Conservation (phyloP, 2,888 invertebrate genomes). For the Arctia plantaginis region DNA sequence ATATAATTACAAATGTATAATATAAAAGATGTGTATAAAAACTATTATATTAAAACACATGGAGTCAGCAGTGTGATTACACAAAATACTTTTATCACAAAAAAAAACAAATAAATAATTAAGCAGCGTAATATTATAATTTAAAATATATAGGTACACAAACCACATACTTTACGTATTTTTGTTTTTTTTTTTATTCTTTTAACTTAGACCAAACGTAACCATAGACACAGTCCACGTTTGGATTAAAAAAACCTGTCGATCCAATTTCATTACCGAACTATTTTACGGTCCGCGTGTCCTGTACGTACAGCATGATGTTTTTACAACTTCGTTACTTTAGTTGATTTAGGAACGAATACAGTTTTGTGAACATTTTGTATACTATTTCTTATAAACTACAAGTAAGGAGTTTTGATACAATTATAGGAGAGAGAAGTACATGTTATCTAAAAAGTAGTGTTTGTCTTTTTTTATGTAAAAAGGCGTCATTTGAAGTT, state of each 20-base stretch:
- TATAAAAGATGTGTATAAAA: too few relatives aligned
- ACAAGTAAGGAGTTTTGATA: background rate
- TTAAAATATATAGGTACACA: background rate
- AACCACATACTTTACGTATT: background rate
- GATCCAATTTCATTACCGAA: conserved; percentile 80
- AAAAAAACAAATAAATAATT: too few relatives aligned
- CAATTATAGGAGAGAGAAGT: too few relatives aligned
- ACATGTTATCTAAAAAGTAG: too few relatives aligned
- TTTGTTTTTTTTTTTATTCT: conserved; percentile 12
- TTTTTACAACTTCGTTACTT: conserved; percentile 20
- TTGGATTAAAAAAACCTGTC: conserved; percentile 58
- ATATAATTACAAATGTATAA: too few relatives aligned
- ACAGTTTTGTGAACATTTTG: background rate
- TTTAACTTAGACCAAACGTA: conserved; percentile 46
- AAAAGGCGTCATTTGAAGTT: too few relatives aligned
- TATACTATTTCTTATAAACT: background rate
- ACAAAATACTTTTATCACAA: too few relatives aligned
- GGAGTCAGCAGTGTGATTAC: too few relatives aligned
- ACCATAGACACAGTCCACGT: conserved; percentile 52
- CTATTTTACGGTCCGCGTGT: conserved; percentile 69
- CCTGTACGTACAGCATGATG: conserved; percentile 66
- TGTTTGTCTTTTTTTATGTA: too few relatives aligned
- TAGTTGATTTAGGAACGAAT: background rate
- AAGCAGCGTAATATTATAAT: too few relatives aligned
- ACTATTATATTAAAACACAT: too few relatives aligned